Percentiles rank a stretch among this genome's conserved stretches.
phyloP scores from a whole-genome alignment of 1,140 invertebrate genomes.

The Drosophila santomea region DNA sequence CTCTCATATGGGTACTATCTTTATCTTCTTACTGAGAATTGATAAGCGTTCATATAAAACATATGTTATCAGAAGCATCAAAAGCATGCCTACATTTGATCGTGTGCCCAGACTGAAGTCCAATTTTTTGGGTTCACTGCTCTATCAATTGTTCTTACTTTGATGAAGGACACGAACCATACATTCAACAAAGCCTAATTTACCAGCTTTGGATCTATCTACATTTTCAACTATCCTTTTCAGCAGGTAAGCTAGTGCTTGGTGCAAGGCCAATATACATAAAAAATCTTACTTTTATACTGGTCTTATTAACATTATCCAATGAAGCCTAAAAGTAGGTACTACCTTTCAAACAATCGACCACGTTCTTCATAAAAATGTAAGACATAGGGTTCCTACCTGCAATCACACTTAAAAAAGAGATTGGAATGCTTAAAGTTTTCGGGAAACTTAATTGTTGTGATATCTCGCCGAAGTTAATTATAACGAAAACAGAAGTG shows the following conservation, averaged over 20 bases:
- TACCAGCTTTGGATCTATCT: too few relatives aligned
- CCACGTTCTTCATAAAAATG: background rate
- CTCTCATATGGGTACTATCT: slow-evolving; percentile 27
- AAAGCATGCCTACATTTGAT: slow-evolving; percentile 6
- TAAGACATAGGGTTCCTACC: background rate
- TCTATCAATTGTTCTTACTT: background rate
- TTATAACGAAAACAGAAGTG: slow-evolving; percentile 22
- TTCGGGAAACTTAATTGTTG: background rate
- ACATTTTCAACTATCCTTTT: too few relatives aligned
- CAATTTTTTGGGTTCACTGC: background rate
- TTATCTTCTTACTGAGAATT: slow-evolving; percentile 37
- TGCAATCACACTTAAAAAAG: background rate
- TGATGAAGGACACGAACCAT: background rate
- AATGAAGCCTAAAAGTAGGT: slow-evolving; percentile 37
- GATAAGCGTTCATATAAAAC: slow-evolving; percentile 52
- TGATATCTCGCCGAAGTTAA: slow-evolving; percentile 24
- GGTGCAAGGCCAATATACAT: too few relatives aligned
- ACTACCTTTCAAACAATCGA: background rate
- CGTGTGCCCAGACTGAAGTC: slow-evolving; percentile 8
- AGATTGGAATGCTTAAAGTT: background rate
- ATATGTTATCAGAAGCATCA: slow-evolving; percentile 41
- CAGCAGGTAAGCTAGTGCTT: too few relatives aligned
- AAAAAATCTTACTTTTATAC: background rate
- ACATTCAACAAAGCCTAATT: too few relatives aligned
- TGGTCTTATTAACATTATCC: background rate